Evolutionary conservation across 2,797 vertebrate genomes (phyloP).

Genomic region (Peromyscus attwateri): DNA sequence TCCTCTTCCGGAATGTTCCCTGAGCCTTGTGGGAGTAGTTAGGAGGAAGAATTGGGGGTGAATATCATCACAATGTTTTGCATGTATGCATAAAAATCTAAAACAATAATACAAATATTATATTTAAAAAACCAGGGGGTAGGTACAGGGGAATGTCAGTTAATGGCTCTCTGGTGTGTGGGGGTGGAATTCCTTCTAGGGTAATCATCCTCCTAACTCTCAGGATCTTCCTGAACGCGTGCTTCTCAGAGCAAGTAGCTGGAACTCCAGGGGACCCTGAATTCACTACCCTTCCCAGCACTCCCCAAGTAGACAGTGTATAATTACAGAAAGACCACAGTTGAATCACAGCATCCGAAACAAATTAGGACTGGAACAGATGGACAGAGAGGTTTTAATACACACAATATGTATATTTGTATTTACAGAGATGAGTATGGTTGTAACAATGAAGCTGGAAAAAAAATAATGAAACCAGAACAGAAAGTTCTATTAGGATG

Average conservation of each 20-base stretch:
- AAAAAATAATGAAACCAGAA: background rate
- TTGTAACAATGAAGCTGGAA: background rate
- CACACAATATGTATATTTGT: background rate
- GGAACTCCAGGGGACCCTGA: background rate
- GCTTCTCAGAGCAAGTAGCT: background rate
- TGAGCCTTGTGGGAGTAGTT: background rate
- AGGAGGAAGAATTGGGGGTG: background rate
- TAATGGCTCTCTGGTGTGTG: background rate
- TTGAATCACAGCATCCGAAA: background rate
- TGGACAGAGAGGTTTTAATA: background rate
- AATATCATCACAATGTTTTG: background rate
- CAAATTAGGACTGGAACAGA: background rate
- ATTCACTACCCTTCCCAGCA: background rate
- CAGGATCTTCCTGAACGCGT: background rate
- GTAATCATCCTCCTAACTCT: background rate
- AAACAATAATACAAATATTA: background rate
- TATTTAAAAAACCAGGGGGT: background rate
- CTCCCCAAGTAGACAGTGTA: background rate
- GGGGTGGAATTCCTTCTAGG: background rate
- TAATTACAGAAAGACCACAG: background rate
- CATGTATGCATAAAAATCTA: background rate
- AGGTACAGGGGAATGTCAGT: background rate
- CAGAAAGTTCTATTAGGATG: background rate
- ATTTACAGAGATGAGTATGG: background rate
- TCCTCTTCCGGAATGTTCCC: background rate